Evolutionary conservation across 2,113 vertebrate species (phyloP).

Genomic region (Ceuthmochares aereus): DNA sequence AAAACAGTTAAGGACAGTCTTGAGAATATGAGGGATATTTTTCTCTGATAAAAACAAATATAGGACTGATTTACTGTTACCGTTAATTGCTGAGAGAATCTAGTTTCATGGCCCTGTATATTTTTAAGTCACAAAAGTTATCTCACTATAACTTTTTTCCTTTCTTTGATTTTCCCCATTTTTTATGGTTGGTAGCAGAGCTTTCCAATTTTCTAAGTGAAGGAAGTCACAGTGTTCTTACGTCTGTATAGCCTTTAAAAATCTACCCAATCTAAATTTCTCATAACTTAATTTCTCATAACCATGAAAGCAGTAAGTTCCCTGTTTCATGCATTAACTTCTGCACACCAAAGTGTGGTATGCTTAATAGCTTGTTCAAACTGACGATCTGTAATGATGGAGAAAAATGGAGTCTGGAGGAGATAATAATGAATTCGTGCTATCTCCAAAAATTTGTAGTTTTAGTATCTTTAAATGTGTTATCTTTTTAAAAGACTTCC

Average conservation of each 20-base stretch:
- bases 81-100: background rate
- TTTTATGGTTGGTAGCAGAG: background rate
- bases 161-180: background rate
- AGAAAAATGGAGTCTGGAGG: background rate
- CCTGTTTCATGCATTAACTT: background rate
- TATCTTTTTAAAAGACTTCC: background rate
- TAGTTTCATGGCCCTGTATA: background rate
- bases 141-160: background rate
- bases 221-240: background rate
- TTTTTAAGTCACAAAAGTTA: background rate
- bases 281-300: background rate
- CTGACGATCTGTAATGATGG: background rate
- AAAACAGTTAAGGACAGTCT: background rate
- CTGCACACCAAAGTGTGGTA: background rate
- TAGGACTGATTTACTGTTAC: background rate
- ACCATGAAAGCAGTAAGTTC: background rate
- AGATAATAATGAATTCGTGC: background rate
- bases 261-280: background rate
- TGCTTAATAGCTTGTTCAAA: background rate
- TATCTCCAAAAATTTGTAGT: background rate
- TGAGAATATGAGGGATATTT: background rate
- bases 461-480: background rate
- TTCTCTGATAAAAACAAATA: background rate
- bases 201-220: background rate
- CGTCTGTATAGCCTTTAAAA: background rate